Base-by-base conservation (phyloP, 2,888 invertebrate genomes). In the Dorcus hopei region DNA sequence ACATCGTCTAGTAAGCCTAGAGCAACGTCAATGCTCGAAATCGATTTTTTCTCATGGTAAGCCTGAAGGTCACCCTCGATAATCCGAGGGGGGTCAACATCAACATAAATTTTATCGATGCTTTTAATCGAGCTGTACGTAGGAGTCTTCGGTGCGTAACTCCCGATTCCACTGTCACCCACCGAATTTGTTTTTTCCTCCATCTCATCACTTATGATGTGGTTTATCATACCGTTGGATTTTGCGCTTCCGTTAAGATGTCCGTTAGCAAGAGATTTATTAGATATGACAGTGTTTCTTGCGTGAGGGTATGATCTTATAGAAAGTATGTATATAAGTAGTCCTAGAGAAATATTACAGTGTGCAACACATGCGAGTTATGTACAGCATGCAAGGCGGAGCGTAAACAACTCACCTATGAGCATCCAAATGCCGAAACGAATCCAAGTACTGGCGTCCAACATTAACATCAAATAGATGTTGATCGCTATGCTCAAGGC, bases 381-480 rank as follows among this genome's bases (percentile, higher is more conserved):
- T 72, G 61, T 72, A 72, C 72, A 70, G 70, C 71, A 69, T 70
- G 65, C 62, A 59, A 52, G 19, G 45, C 38, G 33, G 47, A 16
- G 11, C 8, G 16, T 2, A 8, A 26, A 9, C 23, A 9, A 77
- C 85, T 82, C 77, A 90, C 95, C 95, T 63, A 93, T 77, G 9
- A 77, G 73, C 81, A 94, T 86, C 95, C 95, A 95, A 38, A 92
- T 80, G 3, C 80, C 80, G 72, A 94, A 91, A 65, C 93, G 79
- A n/a, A 93, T 80, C 95, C 95, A 95, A 0, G 95, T 95, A 63
- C 84, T 81, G 0, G 77, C 68, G 64, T 90, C 89, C 65, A 95
- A 80, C 77, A 91, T 86, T 56, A 91, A 79, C 93, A 95, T 93
- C 19, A 95, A 80, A 74, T 93, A 91, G 55, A 93, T 83, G 73